Evolutionary conservation across 2,888 invertebrate species (phyloP).

Genomic region (Branchinecta sandiegonensis): DNA sequence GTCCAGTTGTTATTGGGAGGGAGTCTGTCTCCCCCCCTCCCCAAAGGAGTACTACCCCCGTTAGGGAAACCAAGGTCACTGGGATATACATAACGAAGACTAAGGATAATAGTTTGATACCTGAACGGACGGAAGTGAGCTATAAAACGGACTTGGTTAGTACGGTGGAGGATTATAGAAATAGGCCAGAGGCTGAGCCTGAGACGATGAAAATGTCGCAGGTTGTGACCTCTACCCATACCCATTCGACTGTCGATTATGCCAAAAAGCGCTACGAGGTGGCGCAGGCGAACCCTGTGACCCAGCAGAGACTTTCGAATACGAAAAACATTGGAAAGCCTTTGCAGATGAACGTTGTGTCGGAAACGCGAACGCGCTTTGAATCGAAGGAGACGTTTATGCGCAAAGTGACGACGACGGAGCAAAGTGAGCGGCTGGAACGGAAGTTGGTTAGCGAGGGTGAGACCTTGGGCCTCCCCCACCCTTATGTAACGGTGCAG

Average conservation of each 20-base stretch:
- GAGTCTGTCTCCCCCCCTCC: background rate
- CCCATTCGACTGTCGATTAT: slow-evolving; percentile 46
- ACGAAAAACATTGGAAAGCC: slow-evolving; percentile 33
- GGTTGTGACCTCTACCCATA: slow-evolving; percentile 30
- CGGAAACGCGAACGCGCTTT: slow-evolving; percentile 31
- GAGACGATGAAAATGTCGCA: slow-evolving; percentile 21
- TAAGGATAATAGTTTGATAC: background rate
- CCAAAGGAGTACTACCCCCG: slow-evolving; percentile 1
- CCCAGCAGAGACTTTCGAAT: slow-evolving; percentile 36
- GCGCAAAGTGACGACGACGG: slow-evolving; percentile 26
- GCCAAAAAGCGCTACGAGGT: slow-evolving; percentile 50
- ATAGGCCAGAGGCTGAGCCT: background rate
- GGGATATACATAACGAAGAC: slow-evolving; percentile 10
- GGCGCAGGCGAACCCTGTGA: slow-evolving; percentile 38
- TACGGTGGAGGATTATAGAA: slow-evolving; percentile 11
- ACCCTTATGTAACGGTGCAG: slow-evolving; percentile 48
- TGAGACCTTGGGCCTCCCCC: slow-evolving; percentile 35
- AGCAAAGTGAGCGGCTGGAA: slow-evolving; percentile 25
- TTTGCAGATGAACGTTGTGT: slow-evolving; percentile 25
- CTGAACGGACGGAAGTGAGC: background rate
- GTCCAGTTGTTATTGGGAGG: background rate
- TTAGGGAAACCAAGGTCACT: background rate
- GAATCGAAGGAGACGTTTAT: slow-evolving; percentile 28
- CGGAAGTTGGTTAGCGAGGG: slow-evolving; percentile 18
- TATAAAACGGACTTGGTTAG: slow-evolving; percentile 12